Percentiles rank a stretch among this genome's conserved stretches.
Conservation (phyloP, 2,797 vertebrate species). For the Macrochelys suwanniensis region DNA sequence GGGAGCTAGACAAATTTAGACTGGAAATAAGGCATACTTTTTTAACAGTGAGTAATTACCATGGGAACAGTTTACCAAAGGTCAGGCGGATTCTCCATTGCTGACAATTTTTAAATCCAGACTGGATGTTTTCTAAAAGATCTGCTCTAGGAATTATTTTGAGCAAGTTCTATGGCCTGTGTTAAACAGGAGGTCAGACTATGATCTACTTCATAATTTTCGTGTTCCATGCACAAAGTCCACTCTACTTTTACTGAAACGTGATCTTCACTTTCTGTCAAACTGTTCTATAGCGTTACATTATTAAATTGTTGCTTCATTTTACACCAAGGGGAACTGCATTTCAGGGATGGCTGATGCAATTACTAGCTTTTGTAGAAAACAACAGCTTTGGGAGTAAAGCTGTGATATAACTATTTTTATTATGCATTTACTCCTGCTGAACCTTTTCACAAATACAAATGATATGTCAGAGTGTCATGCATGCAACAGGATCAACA, state of each 20-base stretch:
- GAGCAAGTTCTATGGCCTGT: too few species aligned
- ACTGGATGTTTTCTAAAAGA: too few species aligned
- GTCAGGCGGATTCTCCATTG: too few species aligned
- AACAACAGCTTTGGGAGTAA: neutral
- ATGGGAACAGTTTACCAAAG: too few species aligned
- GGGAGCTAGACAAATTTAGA: too few species aligned
- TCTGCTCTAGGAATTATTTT: too few species aligned
- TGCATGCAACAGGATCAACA: neutral
- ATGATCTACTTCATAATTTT: neutral
- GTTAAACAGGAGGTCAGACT: too few species aligned
- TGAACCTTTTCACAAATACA: neutral
- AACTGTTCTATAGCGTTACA: neutral
- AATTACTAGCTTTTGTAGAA: neutral
- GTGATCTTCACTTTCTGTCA: neutral
- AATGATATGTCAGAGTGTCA: neutral
- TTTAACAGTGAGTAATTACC: too few species aligned
- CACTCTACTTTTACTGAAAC: neutral
- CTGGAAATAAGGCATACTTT: too few species aligned
- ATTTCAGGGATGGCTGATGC: neutral
- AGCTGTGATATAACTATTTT: neutral
- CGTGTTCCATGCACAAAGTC: neutral
- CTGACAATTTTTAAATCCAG: too few species aligned
- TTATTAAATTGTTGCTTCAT: neutral
- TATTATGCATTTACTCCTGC: neutral
- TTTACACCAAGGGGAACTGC: neutral